Evolutionary conservation across 1,140 invertebrate species (phyloP).

Genomic region (Mactra quadrangularis): DNA sequence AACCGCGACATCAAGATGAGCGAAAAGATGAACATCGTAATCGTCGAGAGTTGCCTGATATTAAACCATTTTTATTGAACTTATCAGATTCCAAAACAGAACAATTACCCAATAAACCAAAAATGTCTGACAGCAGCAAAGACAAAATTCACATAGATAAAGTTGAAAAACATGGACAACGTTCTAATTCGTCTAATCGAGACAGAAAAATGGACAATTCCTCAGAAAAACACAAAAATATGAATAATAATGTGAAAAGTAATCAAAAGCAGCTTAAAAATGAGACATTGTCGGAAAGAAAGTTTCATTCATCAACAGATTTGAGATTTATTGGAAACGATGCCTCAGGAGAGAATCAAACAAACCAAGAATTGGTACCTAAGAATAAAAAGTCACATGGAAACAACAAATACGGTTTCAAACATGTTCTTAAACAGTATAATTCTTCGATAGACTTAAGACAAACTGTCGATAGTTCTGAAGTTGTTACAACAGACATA

Average conservation of each 20-base stretch:
- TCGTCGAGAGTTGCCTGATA: background rate
- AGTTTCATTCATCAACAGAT: too few species aligned
- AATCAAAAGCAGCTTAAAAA: too few species aligned
- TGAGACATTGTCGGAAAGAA: too few species aligned
- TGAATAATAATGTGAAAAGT: too few species aligned
- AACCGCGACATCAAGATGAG: background rate
- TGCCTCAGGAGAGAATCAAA: background rate
- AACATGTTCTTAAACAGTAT: background rate
- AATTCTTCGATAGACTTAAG: conserved; percentile 15
- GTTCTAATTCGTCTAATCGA: background rate
- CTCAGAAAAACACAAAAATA: background rate
- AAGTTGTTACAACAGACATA: too few species aligned
- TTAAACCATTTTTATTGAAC: conserved; percentile 36
- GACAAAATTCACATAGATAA: background rate
- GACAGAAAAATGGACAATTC: too few species aligned
- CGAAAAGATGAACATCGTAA: background rate
- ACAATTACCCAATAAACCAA: background rate
- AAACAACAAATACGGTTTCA: background rate
- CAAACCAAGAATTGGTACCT: too few species aligned
- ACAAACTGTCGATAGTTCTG: background rate
- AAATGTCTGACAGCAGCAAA: background rate
- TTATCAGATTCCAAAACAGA: conserved; percentile 2
- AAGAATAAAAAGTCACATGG: too few species aligned
- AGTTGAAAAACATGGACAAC: background rate
- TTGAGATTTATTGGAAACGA: background rate